Evolutionary conservation across 2,797 vertebrate species (phyloP).

Genomic region (Ataeniobius toweri): DNA sequence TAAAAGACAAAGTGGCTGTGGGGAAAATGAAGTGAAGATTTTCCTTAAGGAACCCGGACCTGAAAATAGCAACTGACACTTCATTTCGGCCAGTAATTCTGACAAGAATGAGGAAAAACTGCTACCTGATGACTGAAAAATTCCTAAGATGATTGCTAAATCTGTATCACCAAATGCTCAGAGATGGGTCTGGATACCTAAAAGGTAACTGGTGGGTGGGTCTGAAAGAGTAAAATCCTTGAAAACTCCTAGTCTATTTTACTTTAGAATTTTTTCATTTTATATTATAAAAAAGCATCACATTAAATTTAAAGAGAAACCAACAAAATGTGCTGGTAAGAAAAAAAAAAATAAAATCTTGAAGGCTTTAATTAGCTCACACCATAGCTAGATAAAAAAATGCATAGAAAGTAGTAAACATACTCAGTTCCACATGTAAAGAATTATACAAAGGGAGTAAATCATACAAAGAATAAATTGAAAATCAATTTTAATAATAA

Average conservation of each 20-base stretch:
- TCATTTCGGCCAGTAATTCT: not conserved
- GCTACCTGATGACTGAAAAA: not conserved
- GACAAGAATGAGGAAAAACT: not conserved
- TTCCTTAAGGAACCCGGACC: too few species aligned
- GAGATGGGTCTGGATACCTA: not conserved
- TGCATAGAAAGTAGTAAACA: not conserved
- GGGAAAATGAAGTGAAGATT: not conserved
- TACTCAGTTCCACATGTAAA: too few species aligned
- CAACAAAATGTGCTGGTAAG: not conserved
- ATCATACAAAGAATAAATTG: too few species aligned
- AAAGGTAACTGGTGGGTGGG: not conserved
- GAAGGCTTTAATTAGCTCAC: not conserved
- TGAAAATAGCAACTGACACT: not conserved
- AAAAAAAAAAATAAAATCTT: not conserved
- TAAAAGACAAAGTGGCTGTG: not conserved
- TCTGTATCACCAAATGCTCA: not conserved
- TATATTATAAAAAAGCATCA: not conserved
- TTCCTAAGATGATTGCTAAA: not conserved
- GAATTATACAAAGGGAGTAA: too few species aligned
- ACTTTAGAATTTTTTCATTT: not conserved
- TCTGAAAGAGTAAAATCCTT: not conserved
- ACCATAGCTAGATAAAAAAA: not conserved
- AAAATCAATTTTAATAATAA: too few species aligned
- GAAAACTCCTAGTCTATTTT: not conserved
- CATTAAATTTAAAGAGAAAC: not conserved